Base-by-base conservation (phyloP, 2,113 vertebrate species). In the Syngnathoides biaculeatus region DNA sequence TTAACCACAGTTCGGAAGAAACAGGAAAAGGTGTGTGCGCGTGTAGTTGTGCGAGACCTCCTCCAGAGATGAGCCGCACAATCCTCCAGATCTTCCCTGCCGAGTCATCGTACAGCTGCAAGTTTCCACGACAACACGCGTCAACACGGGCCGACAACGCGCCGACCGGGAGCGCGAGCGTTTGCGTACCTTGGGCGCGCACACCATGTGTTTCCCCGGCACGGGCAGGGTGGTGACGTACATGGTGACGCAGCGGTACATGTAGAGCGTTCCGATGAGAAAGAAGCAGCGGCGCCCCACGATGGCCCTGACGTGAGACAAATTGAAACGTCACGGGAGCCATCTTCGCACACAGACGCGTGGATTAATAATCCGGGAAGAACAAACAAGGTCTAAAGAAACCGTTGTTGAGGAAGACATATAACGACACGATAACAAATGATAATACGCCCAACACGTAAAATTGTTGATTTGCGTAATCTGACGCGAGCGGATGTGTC, bases 201-300 rank as follows among this genome's bases (percentile, higher is more conserved):
- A 99, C 61, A 95, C 93, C 88, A 99, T 96, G 84, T 99, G 97
- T 84, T 94, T 93, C 20, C 96, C 95, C 8, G 97, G 97, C 59
- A 98, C 97, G 0, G 97, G 97, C 58, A 99, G 88, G 0, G 96
- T 99, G 68, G 97, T 99, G 74, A 98, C 92, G 0, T 98, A 98
- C 95, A 99, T 99, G 47, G 97, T 99, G 75, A 98, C 77, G 43
- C 96, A 97, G 82, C 97, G 93, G 56, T 99, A 99, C 68, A 99
- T 91, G 88, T 99, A 98, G 55, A 99, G 86, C 9, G 96, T 98
- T 67, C 97, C 97, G 53, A 98, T 91, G 71, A 99, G 92, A 88
- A 99, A 98, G 89, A 98, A 97, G 82, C 94, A 98, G 52, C 97
- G 94, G 2, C 96, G 94, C 2, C 92, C 95, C 26, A 97, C 79